Evolutionary conservation across 1,140 invertebrate genomes (phyloP), one percentile per base, ranked within the genome.

Genomic region (Xylocopa sonorina): DNA sequence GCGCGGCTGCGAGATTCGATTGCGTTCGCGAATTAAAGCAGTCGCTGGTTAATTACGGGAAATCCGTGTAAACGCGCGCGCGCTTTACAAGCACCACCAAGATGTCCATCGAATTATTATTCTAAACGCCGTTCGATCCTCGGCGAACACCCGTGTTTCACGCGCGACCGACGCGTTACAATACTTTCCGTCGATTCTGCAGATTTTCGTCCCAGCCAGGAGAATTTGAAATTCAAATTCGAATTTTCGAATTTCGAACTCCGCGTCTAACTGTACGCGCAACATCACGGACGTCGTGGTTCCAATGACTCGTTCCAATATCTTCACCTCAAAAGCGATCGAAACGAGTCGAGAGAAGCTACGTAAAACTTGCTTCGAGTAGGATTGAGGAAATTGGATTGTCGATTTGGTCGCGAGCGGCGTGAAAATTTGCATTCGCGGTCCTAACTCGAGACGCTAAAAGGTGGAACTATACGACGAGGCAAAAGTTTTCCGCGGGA

Each of bases 1-100:
- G 72, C 62, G 48, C 27, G 46, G 27, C 72, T 48, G 27, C 72
- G 48, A 50, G 9, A 48, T 46, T 73, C 71, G 16, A 73, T 73
- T 73, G 38, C 55, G 63, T 75, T 51, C 29, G 3, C 48, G 48
- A 75, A 75, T 75, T 66, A 66, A 75, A 66, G 34, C 72, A 53
- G 34, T 38, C 16, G 48, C 53, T 43, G 14, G 58, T 74, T 66
- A 75, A 75, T 66, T 66, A 43, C 21, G 24, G 34, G 72, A 75
- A 66, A 75, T 53, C 72, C 43, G 57, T 72, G 55, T n/a, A n/a
- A n/a, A n/a, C 27, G 21, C 29, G 51, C 27, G 12, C 3, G 10
- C 9, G 43, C 41, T 16, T 5, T 16, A 60, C 21, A 34, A n/a
- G 27, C 57, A 12, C 57, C 57, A 72, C 57, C 57, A 72, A 72